Conservation (phyloP, 1,140 invertebrate genomes). For the Bombyx mandarina region DNA sequence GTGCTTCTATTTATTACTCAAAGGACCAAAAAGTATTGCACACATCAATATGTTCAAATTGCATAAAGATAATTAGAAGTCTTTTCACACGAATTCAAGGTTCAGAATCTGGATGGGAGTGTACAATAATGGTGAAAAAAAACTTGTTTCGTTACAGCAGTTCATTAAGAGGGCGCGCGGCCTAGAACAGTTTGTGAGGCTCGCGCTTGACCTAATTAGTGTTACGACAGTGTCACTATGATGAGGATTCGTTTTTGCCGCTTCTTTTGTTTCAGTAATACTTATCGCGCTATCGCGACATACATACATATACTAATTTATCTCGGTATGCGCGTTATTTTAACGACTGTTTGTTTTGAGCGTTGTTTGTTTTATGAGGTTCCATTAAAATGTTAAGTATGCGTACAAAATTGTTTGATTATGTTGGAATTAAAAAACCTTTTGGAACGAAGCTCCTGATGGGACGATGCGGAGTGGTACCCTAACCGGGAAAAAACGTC, state of each 20-base stretch:
- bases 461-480: too few relatives aligned
- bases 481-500: too few relatives aligned
- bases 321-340: neutral
- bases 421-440: too few relatives aligned
- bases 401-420: too few relatives aligned
- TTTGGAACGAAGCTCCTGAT: too few relatives aligned
- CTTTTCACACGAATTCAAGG: slow-evolving; percentile 12
- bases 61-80: slow-evolving; percentile 18
- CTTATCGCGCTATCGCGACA: slow-evolving; percentile 11
- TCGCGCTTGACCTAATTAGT: slow-evolving; percentile 54
- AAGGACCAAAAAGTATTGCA: too few relatives aligned
- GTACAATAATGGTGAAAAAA: slow-evolving; percentile 41
- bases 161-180: slow-evolving; percentile 42
- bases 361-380: too few relatives aligned
- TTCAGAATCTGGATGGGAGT: neutral
- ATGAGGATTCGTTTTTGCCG: slow-evolving; percentile 42
- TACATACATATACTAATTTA: slow-evolving; percentile 2
- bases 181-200: slow-evolving; percentile 36
- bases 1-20: too few relatives aligned
- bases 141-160: slow-evolving; percentile 48
- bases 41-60: too few relatives aligned
- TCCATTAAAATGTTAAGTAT: too few relatives aligned
- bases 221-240: slow-evolving; percentile 37
- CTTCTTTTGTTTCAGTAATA: slow-evolving; percentile 31
- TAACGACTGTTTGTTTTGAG: too few relatives aligned